Conservation (phyloP, 2,113 vertebrate genomes). For the Albula goreensis region DNA sequence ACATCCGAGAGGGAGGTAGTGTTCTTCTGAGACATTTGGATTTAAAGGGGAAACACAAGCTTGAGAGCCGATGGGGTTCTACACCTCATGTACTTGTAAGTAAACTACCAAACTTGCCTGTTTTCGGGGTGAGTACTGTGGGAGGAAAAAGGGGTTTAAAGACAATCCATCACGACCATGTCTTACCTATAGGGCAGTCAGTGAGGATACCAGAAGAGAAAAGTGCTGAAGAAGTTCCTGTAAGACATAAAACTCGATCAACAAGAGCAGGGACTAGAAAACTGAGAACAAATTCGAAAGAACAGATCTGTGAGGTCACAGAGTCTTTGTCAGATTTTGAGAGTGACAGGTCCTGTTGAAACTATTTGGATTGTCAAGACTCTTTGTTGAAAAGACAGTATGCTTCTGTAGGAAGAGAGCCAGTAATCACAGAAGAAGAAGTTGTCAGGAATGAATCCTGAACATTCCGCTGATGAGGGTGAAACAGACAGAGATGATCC, state of each 20-base stretch:
- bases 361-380: not conserved
- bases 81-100: constrained; percentile 22
- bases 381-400: not conserved
- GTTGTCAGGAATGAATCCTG: not conserved
- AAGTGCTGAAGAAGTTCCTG: not conserved
- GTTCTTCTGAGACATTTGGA: constrained; percentile 28
- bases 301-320: not conserved
- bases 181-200: constrained; percentile 22
- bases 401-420: too few relatives aligned
- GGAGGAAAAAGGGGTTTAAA: constrained; percentile 17
- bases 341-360: not conserved
- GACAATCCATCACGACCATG: constrained; percentile 26
- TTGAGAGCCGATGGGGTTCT: constrained; percentile 20
- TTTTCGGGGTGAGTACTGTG: constrained; percentile 25
- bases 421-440: not conserved
- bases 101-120: constrained; percentile 24
- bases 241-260: not conserved
- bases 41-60: constrained; percentile 29
- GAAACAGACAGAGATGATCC: not conserved
- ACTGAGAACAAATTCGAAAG: not conserved
- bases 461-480: not conserved
- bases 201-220: constrained; percentile 7
- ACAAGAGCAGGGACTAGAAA: not conserved
- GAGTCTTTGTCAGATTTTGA: not conserved
- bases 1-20: constrained; percentile 23